Evolutionary conservation across 2,888 invertebrate genomes (phyloP), one percentile per base, ranked within the genome.

Genomic region (Seira ritae): DNA sequence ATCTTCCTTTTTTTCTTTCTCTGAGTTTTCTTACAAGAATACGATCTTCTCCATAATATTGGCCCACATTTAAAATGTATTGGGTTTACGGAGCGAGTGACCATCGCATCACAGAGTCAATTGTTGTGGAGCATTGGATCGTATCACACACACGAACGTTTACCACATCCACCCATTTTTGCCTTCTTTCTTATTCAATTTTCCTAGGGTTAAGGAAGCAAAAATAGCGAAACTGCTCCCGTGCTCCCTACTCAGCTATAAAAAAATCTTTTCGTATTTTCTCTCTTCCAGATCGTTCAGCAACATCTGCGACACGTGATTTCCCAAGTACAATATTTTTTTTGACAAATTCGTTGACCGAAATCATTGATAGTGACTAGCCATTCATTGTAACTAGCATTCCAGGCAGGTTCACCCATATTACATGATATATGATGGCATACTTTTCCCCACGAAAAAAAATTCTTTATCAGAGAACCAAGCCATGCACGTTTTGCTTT

Each of bases 291-390:
- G 66, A 71, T 71, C 62, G 46, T 78, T 71, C 66, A 71, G 62
- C 46, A 78, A 78, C 78, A 78, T 66, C 66, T 79, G 79, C 55
- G 80, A 80, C 80, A 73, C 73, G 80, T 73, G 80, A 80, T 73
- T 72, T 80, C 67, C 68, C 42, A 19, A 24, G 60, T 62, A 74
- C 74, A 74, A 23, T 70, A 70, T 80, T 62, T 72, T 80, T 31
- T 72, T 80, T 74, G 74, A 80, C 74, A 80, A 80, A 80, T 80
- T 80, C 80, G 74, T 72, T 80, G 72, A 73, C 68, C 79, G 72
- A 80, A 24, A 73, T 80, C 79, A 73, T 62, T 76, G 76, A 76
- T 69, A 69, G 62, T 69, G 68, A 76, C 69, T 69, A 62, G 62
- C 62, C 62, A 62, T 62, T 62, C 62, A 62, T 62, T 62, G 62